A percentile compares a stretch with the other conserved stretches of the same genome.
These are phyloP conservation scores for Zygogramma bicolorata DNA, from an alignment of 2,888 invertebrate species.

Conservation along the genomic window DNA sequence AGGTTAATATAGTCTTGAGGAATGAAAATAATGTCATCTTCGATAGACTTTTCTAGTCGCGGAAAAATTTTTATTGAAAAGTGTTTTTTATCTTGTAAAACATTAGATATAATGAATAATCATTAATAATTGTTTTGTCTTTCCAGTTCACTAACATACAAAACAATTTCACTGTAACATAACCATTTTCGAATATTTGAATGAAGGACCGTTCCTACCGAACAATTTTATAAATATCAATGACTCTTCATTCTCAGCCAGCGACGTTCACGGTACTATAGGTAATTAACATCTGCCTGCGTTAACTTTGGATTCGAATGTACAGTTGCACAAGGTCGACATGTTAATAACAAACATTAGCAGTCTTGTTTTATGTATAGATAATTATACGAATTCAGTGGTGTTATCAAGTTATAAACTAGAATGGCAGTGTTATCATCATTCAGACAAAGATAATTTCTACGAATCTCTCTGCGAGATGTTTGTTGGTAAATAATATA, in stretches of 20 bases:
- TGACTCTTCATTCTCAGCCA: neutral
- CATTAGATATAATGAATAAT: no score
- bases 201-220: neutral
- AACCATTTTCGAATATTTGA: neutral
- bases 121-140: no score
- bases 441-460: neutral
- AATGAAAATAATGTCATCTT: no score
- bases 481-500: neutral
- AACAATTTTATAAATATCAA: constrained; percentile 5
- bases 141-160: no score
- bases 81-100: no score
- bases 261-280: neutral
- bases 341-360: constrained; percentile 21
- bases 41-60: no score
- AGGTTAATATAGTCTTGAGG: no score
- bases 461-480: neutral
- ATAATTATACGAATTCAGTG: constrained; percentile 2
- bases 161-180: neutral
- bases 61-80: no score
- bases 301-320: constrained; percentile 6
- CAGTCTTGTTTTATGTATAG: neutral
- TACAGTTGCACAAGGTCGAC: constrained; percentile 20
- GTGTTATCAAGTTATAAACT: constrained; percentile 22
- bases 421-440: constrained; percentile 20
- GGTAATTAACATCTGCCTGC: constrained; percentile 14